Evolutionary conservation across 2,113 vertebrate genomes (phyloP), one percentile per base, ranked within the genome.

Genomic region (Lophura nycthemera): DNA sequence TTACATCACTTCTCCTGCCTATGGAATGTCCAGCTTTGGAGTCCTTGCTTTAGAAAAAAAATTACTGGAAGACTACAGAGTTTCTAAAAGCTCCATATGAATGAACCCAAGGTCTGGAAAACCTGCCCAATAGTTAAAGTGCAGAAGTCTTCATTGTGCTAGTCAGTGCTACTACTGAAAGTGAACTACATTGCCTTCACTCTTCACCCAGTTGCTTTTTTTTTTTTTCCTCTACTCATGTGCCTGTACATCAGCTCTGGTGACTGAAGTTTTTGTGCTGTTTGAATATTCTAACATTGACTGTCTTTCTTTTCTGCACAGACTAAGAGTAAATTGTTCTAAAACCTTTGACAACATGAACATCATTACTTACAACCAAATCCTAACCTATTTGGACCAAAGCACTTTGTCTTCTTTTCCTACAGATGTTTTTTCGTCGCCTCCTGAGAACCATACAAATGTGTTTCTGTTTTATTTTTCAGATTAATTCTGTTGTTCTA

Each of bases 401-500:
- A 21, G 29, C 32, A 15, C n/a, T 54, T 32, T 4, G 43, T 29
- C 4, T 20, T 32, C 73, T 73, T 66, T 66, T 42, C 45, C 67
- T 71, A 1, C 52, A 18, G 54, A 17, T 57, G 8, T 45, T 82
- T 88, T 85, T 13, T 71, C 34, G 30, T 63, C 20, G 16, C 5
- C 12, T 77, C 77, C 25, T 86, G n/a, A 47, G 14, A 57, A 21
- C 50, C 48, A 0, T 42, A 45, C 27, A 69, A 43, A 88, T 70
- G 47, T 7, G 64, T 88, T 87, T 96, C 84, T 95, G 47, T 43
- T 84, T 96, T 96, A 15, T 96, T 91, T 97, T 78, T 81, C 94
- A 99, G 99, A 98, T 99, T 43, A 98, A 99, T 90, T 97, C 99
- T 70, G 64, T 96, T 92, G 95, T 98, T 30, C 97, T 99, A 89